phyloP scores from a whole-genome alignment of 2,888 invertebrate genomes.

The Suillia variegata region DNA sequence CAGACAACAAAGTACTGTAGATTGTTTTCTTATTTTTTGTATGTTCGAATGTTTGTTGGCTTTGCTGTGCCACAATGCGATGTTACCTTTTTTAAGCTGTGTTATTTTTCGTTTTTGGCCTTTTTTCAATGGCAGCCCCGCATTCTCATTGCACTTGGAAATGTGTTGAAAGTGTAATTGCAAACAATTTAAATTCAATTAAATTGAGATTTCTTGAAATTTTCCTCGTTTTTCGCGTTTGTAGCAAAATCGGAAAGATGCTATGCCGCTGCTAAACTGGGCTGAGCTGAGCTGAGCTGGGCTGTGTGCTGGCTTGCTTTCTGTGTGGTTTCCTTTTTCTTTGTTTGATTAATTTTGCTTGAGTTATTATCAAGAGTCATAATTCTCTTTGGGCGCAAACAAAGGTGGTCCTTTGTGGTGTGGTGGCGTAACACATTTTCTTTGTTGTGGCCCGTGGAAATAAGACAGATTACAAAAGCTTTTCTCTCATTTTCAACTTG shows the following conservation, averaged over 20 bases:
- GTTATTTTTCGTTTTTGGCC: conserved; percentile 16
- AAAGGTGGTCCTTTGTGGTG: conserved; percentile 2
- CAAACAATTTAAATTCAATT: conserved; percentile 54
- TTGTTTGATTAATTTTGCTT: not conserved
- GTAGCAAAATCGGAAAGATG: too few species aligned
- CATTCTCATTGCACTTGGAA: conserved; percentile 6
- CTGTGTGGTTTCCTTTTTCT: not conserved
- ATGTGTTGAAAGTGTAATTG: conserved; percentile 38
- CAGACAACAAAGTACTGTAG: not conserved
- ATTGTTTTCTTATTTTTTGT: conserved; percentile 11
- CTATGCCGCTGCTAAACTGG: too few species aligned
- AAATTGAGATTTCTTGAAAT: conserved; percentile 39
- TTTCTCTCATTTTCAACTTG: conserved; percentile 32
- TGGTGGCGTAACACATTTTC: conserved; percentile 19
- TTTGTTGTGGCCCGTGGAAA: conserved; percentile 4
- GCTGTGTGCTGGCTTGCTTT: not conserved
- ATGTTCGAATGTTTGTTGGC: too few species aligned
- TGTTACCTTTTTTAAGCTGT: conserved; percentile 32
- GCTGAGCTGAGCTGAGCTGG: not conserved
- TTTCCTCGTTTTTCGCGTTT: too few species aligned
- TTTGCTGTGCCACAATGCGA: too few species aligned
- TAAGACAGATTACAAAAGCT: conserved; percentile 28
- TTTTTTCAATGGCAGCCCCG: conserved; percentile 2
- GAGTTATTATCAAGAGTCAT: conserved; percentile 14
- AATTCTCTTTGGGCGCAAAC: conserved; percentile 15